A percentile compares a stretch with the other conserved stretches of the same genome.
These are phyloP conservation scores for Babylonia areolata DNA, from an alignment of 1,140 invertebrate genomes.

Conservation along the genomic window DNA sequence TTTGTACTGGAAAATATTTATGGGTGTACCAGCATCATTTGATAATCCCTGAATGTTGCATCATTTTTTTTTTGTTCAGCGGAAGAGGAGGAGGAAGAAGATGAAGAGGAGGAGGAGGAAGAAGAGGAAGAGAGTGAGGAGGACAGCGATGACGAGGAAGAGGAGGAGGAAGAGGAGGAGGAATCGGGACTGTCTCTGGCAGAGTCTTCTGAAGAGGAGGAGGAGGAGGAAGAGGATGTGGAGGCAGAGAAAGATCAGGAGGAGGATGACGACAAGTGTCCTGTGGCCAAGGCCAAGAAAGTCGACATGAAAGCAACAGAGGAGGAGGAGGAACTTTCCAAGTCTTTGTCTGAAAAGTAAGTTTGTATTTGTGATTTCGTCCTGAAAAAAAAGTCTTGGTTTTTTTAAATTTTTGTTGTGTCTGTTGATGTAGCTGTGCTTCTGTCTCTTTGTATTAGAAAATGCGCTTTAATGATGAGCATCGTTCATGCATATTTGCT, in stretches of 20 bases:
- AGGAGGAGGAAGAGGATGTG: constrained; percentile 49
- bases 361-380: background rate
- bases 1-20: too few species aligned
- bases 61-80: background rate
- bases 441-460: too few species aligned
- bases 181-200: constrained; percentile 50
- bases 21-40: too few species aligned
- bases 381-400: too few species aligned
- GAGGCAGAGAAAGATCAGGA: constrained; percentile 45
- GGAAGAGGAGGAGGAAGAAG: constrained; percentile 55
- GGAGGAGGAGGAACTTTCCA: constrained; percentile 51
- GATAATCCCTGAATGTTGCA: too few species aligned
- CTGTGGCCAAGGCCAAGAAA: constrained; percentile 39
- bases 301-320: constrained; percentile 55
- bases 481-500: too few species aligned
- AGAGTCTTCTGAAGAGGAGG: constrained; percentile 56
- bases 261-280: constrained; percentile 70
- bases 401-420: too few species aligned
- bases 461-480: too few species aligned
- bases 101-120: constrained; percentile 52
- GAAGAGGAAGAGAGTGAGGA: constrained; percentile 53
- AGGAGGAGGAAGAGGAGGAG: constrained; percentile 59
- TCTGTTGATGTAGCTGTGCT: too few species aligned
- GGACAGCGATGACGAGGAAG: constrained; percentile 47
- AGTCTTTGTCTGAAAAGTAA: constrained; percentile 59